Evolutionary conservation across 1,140 invertebrate genomes (phyloP), one percentile per base, ranked within the genome.

Genomic region (Drosophila saltans): DNA sequence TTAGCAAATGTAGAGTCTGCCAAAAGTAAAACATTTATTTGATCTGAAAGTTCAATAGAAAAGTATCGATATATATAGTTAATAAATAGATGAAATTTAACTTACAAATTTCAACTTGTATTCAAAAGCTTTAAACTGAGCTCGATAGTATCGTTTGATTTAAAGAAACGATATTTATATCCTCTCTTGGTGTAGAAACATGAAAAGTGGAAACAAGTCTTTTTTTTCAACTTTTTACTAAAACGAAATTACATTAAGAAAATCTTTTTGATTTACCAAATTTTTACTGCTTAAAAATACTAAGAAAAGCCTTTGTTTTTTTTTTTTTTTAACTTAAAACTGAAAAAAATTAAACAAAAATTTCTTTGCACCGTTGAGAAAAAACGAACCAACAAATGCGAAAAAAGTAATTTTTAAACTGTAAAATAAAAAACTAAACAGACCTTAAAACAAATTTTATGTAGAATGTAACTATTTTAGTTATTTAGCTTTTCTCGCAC

Each of bases 391-490:
- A 48, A 48, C 16, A 30, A 30, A 36, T 36, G 33, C 33, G 1
- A 36, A 36, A 30, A 3, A 30, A 30, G 4, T 3, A 30, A 16
- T 16, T 30, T 36, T 36, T 36, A 36, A 36, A 36, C 16, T 48
- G 26, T 16, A 26, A 52, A 8, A 6, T 2, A 26, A 48, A 45
- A 48, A 26, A n/a, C 8, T 52, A 1, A 26, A 45, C 43, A 2
- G 3, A 36, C 3, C 6, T 6, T 6, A 26, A 52, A 24, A 52
- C 2, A 52, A 2, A 52, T 26, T 26, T 52, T 52, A 26, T 24
- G 45, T 52, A 52, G 45, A 52, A 52, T 52, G 45, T 52, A 52
- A 52, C 2, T 6, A 52, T 52, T 52, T 52, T 52, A 52, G 45
- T 52, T 52, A 5, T 52, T 52, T 52, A 52, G 45, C 45, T 52